phyloP scores from a whole-genome alignment of 2,888 invertebrate genomes.

The Caradrina kadenii region DNA sequence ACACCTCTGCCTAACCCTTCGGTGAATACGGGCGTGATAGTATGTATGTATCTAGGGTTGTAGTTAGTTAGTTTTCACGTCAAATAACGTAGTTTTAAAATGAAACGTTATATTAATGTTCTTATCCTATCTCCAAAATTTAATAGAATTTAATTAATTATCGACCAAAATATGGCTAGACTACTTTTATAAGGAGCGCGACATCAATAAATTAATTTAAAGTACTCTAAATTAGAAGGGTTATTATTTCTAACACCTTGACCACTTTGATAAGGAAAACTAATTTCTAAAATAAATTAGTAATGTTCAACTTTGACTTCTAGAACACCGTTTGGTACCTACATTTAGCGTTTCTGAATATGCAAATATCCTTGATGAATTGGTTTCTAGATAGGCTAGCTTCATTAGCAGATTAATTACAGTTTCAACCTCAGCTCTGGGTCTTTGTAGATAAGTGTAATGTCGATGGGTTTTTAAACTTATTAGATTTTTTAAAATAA shows the following conservation, averaged over 20 bases:
- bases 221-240: not conserved
- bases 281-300: conserved; percentile 50
- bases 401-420: conserved; percentile 39
- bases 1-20: no score
- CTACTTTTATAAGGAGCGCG: not conserved
- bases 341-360: conserved; percentile 37
- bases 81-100: no score
- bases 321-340: conserved; percentile 29
- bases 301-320: conserved; percentile 35
- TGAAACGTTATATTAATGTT: no score
- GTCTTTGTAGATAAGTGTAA: conserved; percentile 10
- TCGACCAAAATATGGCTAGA: not conserved
- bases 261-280: conserved; percentile 43
- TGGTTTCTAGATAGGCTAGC: conserved; percentile 34
- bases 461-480: not conserved
- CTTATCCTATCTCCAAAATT: no score
- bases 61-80: no score
- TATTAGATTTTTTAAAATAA: not conserved
- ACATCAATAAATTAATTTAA: not conserved
- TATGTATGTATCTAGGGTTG: no score
- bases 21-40: no score
- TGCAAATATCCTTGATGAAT: conserved; percentile 54
- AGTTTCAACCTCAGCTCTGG: not conserved
- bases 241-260: conserved; percentile 12
- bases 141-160: no score